Base-by-base conservation (phyloP, 2,113 vertebrate species). In the Anser cygnoides region DNA sequence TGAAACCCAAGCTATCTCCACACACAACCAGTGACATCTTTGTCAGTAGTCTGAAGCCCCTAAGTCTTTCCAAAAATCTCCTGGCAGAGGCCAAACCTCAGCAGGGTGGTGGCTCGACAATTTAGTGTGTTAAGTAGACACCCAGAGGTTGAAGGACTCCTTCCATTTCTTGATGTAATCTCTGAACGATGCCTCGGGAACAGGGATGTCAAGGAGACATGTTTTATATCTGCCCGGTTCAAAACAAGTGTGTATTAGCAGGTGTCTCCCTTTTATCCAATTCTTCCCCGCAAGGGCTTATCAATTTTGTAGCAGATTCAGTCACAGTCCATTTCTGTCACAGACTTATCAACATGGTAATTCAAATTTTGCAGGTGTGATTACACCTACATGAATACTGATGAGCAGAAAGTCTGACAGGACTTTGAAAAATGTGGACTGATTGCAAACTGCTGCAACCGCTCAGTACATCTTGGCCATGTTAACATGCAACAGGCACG, bases 401-500 rank as follows among this genome's bases (percentile, higher is more conserved):
- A 65, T 67, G 93, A 89, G 71, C 84, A 78, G 4, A 3, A 68
- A 77, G 59, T 20, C 68, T 65, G 63, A 33, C 49, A 59, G 62
- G 70, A 11, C 66, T 65, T 50, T 66, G 82, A 65, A 91, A 84
- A 77, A 84, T 2, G 4, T 6, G 74, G 55, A 20, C 33, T 35
- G 65, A 65, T 50, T 23, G 49, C 37, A 81, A 37, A 73, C 33
- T 4, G 26, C 28, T 41, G 29, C 20, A 63, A 43, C 35, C 11
- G 10, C 50, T 29, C 46, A 2, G 58, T 6, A 1, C 2, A 1
- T 16, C 67, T 44, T 4, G 57, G 84, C 2, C 0, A 10, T 0
- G 20, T 43, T 43, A 49, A 43, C 49, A 10, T 1, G 22, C 6
- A 1, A 35, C 6, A 54, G 62, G 50, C 59, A 11, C 21, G 19